A percentile compares a stretch with the other conserved stretches of the same genome.
Evolutionary conservation across 2,797 vertebrate genomes (phyloP).

Genomic region (Alfaro cultratus): DNA sequence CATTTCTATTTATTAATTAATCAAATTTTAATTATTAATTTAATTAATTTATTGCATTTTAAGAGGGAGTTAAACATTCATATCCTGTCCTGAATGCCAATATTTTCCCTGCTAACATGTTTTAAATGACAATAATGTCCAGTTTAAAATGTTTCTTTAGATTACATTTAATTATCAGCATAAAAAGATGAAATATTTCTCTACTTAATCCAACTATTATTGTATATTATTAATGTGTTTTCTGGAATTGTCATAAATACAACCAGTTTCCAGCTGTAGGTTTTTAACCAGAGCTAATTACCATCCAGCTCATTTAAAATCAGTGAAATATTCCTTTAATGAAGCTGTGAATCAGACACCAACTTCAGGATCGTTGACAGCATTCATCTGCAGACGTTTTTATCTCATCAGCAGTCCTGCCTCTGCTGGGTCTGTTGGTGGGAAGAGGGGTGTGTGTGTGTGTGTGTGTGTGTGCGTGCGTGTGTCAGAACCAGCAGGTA

Average conservation of each 20-base stretch:
- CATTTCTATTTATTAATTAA: too few species aligned
- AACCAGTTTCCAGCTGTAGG: background rate
- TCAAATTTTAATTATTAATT: too few species aligned
- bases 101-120: background rate
- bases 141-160: background rate
- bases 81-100: background rate
- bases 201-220: background rate
- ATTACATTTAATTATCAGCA: background rate
- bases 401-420: background rate
- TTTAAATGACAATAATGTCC: background rate
- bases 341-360: background rate
- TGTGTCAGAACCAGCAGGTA: constrained; percentile 25
- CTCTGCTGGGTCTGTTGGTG: background rate
- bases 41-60: too few species aligned
- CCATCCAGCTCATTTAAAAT: background rate
- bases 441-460: too few species aligned
- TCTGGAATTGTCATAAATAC: background rate
- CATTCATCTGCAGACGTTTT: background rate
- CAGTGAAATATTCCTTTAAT: background rate
- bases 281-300: background rate
- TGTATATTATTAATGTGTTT: background rate
- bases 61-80: background rate
- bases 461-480: too few species aligned
- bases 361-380: background rate
- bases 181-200: background rate